Evolutionary conservation across 2,113 vertebrate species (phyloP), one percentile per base, ranked within the genome.

Genomic region (Macrotus californicus): DNA sequence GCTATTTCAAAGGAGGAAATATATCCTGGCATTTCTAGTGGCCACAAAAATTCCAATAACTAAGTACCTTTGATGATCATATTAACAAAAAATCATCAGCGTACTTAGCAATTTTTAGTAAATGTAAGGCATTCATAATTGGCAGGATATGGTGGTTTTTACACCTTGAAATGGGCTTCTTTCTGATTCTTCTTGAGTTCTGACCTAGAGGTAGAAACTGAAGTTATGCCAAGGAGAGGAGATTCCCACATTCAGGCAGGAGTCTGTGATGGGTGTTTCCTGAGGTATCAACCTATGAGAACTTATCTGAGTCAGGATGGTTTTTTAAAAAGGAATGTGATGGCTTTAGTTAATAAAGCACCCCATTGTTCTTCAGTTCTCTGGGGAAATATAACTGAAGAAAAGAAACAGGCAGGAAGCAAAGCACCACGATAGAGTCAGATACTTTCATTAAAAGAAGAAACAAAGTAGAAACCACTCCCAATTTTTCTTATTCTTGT

Each of bases 1-100:
- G 11, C 72, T 64, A n/a, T 86, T 93, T 77, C 85, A 86, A 81
- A 94, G 67, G 31, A 94, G 72, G 93, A 96, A 92, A 85, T 52
- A 84, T 10, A 73, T 41, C 81, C 82, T 88, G 54, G 36, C 56
- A 90, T 91, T 86, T 95, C 86, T 19, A 73, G 52, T 72, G 52
- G 22, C 43, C 93, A 29, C 36, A 83, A 73, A 97, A 93, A 86
- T 77, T 48, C 14, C 50, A 81, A 8, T 87, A 84, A 64, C 64
- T 77, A 79, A 69, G 73, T 21, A 88, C 6, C 61, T 91, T 73
- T 87, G 61, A 90, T 87, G 89, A 88, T 84, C 87, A 70, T 79
- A 89, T 89, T 96, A 89, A 73, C 29, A 84, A 96, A 79, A 61
- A 5, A 16, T 50, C 90, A 86, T 41, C 73, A 95, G 61, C 0